These are phyloP conservation scores for Anguilla rostrata DNA, from an alignment of 2,113 vertebrate genomes.

Conservation along the genomic window DNA sequence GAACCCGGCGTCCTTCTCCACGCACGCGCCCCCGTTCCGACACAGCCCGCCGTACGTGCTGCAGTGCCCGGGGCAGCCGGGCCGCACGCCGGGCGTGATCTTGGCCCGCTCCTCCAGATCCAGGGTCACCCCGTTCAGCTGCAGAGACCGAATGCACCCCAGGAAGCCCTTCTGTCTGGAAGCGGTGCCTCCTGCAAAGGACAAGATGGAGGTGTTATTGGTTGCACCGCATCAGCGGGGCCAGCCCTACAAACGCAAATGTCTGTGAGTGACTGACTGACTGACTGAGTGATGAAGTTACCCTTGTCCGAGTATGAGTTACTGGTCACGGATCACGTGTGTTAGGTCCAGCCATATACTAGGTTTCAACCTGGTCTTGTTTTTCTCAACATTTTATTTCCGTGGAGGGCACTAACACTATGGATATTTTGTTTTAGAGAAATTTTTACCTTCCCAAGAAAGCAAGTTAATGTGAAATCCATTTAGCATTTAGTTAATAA, in stretches of 20 bases:
- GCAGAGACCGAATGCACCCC: conserved; percentile 88
- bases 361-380: no score
- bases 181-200: conserved; percentile 82
- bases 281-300: no score
- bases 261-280: no score
- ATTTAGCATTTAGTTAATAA: not conserved
- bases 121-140: conserved; percentile 82
- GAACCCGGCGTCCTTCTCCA: conserved; percentile 81
- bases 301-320: no score
- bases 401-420: not conserved
- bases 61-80: conserved; percentile 89
- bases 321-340: no score
- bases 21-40: conserved; percentile 80
- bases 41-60: conserved; percentile 88
- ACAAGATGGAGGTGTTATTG: not conserved
- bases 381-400: conserved; percentile 3
- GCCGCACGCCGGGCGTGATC: conserved; percentile 85
- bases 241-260: no score
- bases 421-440: not conserved
- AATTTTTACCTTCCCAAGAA: conserved; percentile 14
- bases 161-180: conserved; percentile 90
- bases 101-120: conserved; percentile 85
- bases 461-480: conserved; percentile 14
- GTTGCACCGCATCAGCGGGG: no score
- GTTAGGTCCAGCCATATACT: no score